These are phyloP conservation scores for Premnoplex brunnescens DNA, from an alignment of 2,797 vertebrate species.

Conservation along the genomic window DNA sequence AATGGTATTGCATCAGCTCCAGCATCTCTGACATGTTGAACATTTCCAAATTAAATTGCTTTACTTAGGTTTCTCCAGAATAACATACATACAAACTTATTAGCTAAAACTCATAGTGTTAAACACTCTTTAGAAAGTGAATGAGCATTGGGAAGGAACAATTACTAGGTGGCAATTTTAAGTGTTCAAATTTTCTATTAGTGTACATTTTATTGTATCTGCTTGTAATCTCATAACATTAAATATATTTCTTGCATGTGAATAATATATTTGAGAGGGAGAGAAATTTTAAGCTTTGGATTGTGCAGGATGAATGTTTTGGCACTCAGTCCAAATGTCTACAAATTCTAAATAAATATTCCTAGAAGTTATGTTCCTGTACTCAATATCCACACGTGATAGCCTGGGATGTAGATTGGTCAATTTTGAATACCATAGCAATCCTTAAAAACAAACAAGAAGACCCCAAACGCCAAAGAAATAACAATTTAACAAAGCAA, in stretches of 20 bases:
- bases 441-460: neutral
- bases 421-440: neutral
- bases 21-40: neutral
- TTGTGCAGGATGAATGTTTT: neutral
- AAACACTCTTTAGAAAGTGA: neutral
- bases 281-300: neutral
- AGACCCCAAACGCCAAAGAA: neutral
- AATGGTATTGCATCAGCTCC: neutral
- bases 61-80: neutral
- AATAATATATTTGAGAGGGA: neutral
- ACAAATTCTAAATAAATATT: neutral
- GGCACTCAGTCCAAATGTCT: neutral
- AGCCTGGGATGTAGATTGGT: neutral
- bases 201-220: neutral
- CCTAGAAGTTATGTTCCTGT: neutral
- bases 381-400: neutral
- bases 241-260: neutral
- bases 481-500: neutral
- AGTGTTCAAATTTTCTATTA: neutral
- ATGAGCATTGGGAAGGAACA: neutral
- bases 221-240: neutral
- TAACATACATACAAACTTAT: neutral
- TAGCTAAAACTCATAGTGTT: neutral
- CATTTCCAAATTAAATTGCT: neutral
- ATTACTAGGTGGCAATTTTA: neutral